Evolutionary conservation across 2,888 invertebrate species (phyloP), one percentile per base, ranked within the genome.

Genomic region (Parnassius orleans): DNA sequence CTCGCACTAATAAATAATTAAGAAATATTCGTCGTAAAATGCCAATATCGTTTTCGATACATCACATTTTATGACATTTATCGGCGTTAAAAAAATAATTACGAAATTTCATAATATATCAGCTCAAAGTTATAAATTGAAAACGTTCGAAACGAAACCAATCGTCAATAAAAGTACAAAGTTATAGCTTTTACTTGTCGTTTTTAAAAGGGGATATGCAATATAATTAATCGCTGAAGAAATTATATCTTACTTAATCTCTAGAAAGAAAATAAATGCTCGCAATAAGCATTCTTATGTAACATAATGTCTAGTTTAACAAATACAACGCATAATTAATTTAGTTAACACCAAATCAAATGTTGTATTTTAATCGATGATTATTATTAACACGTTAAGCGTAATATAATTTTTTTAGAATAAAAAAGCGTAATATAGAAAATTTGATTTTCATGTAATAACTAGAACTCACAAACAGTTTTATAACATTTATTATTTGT

Each of bases 151-250:
- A n/a, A 55, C 46, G 44, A 57, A 33, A 10, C 15, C 10, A 47
- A 41, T 57, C 41, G 47, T 1, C 33, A 48, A 50, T 57, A 57
- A 57, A 48, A 50, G 14, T 41, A 15, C 10, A n/a, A 46, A 47
- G 12, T 48, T 48, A 48, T 33, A 41, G 57, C 14, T 33, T 48
- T 48, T 19, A 3, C 48, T 41, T 43, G 2, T 5, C n/a, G 33
- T 9, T 53, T 42, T 53, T 44, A 43, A 54, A 42, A 54, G 42
- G 55, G 46, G 24, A 55, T 19, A 55, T n/a, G n/a, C 33, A 47
- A 47, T 24, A 47, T 44, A 46, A 33, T 54, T 43, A 54, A 54
- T 54, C 43, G 54, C 1, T 10, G n/a, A 42, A 43, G 14, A 15
- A 41, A 41, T 10, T 33, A 9, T 51, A 51, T 51, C 51, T 48